Conservation (phyloP, 2,113 vertebrate genomes). For the Onychorhynchus coronatus region DNA sequence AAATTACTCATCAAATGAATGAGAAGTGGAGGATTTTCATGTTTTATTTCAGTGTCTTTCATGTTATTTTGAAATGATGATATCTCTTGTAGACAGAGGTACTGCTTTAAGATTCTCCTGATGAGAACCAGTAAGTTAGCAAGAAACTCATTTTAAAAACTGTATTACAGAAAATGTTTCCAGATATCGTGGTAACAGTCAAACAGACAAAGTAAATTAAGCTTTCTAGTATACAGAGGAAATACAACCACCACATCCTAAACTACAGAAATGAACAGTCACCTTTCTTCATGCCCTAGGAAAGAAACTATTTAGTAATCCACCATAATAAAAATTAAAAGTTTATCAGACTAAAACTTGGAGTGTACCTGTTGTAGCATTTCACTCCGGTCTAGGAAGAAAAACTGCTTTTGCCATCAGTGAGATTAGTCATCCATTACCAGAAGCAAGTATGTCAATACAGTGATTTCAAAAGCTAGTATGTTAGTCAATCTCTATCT, state of each 20-base stretch:
- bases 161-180: not conserved
- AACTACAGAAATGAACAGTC: not conserved
- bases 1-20: not conserved
- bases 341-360: not conserved
- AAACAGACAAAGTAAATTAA: not conserved
- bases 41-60: not conserved
- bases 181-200: not conserved
- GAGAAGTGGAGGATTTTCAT: not conserved
- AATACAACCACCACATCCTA: not conserved
- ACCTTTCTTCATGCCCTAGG: not conserved
- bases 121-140: not conserved
- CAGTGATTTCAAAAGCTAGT: not conserved
- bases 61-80: not conserved
- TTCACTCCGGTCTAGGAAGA: not conserved
- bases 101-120: not conserved
- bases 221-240: not conserved
- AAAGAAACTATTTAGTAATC: not conserved
- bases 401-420: not conserved
- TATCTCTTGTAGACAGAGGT: not conserved
- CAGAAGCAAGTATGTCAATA: not conserved
- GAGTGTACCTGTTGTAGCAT: not conserved
- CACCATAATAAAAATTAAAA: not conserved
- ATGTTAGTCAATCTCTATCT: not conserved
- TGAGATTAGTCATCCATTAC: not conserved
- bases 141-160: not conserved